Evolutionary conservation across 2,113 vertebrate genomes (phyloP).

Genomic region (Podarcis muralis): DNA sequence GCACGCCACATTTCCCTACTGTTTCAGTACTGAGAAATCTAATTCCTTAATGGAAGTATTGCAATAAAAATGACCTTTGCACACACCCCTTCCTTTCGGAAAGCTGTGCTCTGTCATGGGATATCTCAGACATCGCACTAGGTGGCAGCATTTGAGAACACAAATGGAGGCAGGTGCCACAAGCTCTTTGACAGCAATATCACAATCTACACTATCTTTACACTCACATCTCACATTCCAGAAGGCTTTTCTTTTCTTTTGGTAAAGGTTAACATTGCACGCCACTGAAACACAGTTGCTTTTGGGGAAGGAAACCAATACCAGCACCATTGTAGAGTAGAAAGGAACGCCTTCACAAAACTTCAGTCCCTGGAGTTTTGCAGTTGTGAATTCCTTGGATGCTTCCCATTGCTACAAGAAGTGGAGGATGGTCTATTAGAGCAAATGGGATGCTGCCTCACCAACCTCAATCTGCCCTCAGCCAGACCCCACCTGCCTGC

Average conservation of each 20-base stretch:
- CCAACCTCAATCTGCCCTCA: too few relatives aligned
- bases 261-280: background rate
- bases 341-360: background rate
- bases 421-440: background rate
- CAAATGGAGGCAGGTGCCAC: background rate
- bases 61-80: background rate
- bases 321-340: too few relatives aligned
- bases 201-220: background rate
- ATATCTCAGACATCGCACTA: background rate
- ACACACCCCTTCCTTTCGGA: too few relatives aligned
- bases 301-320: background rate
- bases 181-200: background rate
- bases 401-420: background rate
- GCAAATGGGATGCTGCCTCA: too few relatives aligned
- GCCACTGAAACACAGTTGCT: background rate
- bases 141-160: constrained; percentile 6
- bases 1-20: background rate
- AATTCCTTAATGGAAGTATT: constrained; percentile 1
- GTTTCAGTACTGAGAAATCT: background rate
- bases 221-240: background rate
- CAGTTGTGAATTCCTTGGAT: background rate
- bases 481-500: too few relatives aligned
- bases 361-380: background rate
- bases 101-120: too few relatives aligned
- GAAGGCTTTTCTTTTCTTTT: background rate